Percentiles rank a stretch among this genome's conserved stretches.
phyloP scores from a whole-genome alignment of 1,140 invertebrate species.

The Zaprionus taronus region DNA sequence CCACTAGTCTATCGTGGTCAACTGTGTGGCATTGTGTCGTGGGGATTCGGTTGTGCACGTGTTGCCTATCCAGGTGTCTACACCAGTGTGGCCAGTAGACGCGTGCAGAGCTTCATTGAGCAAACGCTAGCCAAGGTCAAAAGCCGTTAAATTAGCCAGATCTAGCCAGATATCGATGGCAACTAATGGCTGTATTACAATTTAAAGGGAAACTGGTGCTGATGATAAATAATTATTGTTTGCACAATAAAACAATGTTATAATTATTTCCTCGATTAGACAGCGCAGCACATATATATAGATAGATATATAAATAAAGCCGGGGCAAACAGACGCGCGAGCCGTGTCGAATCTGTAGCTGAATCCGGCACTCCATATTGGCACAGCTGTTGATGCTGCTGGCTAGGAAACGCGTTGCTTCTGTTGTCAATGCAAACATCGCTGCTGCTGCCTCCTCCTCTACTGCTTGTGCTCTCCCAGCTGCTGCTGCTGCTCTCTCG shows the following conservation, averaged over 20 bases:
- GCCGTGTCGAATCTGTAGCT: slow-evolving; percentile 49
- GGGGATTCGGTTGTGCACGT: slow-evolving; percentile 87
- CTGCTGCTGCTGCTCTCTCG: slow-evolving; percentile 20
- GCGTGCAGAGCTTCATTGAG: slow-evolving; percentile 60
- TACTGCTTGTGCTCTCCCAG: slow-evolving; percentile 2
- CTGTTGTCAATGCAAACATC: slow-evolving; percentile 50
- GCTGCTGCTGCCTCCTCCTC: slow-evolving; percentile 21
- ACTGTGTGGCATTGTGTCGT: slow-evolving; percentile 88
- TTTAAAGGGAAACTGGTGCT: slow-evolving; percentile 52
- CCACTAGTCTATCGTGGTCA: slow-evolving; percentile 86
- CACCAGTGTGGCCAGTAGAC: slow-evolving; percentile 87
- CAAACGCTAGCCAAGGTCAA: slow-evolving; percentile 27
- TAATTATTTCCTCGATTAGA: slow-evolving; percentile 65
- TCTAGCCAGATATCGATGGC: neutral
- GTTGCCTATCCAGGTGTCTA: slow-evolving; percentile 91
- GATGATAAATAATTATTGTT: slow-evolving; percentile 76
- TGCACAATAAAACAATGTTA: slow-evolving; percentile 71
- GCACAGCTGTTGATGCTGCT: slow-evolving; percentile 44
- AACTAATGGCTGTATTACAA: slow-evolving; percentile 36
- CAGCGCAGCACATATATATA: slow-evolving; percentile 19
- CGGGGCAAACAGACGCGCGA: slow-evolving; percentile 56
- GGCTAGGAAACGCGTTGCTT: neutral
- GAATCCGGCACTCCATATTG: slow-evolving; percentile 43
- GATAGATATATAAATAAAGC: slow-evolving; percentile 46
- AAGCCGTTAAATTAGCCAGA: neutral